These are phyloP conservation scores for Urosaurus nigricauda DNA, from an alignment of 2,797 vertebrate species.

Conservation along the genomic window DNA sequence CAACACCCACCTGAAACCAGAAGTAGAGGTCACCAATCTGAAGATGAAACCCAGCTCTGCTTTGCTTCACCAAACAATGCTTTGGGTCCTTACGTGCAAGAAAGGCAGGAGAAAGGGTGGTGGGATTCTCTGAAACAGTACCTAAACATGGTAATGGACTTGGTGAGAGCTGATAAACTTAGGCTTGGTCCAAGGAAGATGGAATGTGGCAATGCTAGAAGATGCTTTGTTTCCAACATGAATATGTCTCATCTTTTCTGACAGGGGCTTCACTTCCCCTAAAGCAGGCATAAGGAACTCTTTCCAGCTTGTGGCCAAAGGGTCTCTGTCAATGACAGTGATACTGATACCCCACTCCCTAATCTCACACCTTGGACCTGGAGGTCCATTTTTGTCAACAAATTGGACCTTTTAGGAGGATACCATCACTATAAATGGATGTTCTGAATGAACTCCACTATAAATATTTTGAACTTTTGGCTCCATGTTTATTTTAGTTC, in stretches of 20 bases:
- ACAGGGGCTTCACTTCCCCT: not conserved
- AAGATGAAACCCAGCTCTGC: not conserved
- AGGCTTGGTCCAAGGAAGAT: not conserved
- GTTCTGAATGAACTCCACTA: not conserved
- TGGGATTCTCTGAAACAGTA: not conserved
- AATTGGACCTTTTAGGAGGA: not conserved
- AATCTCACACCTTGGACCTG: not conserved
- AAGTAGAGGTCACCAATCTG: not conserved
- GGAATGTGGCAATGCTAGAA: not conserved
- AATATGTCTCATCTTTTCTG: not conserved
- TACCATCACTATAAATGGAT: not conserved
- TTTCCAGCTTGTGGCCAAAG: too few relatives aligned
- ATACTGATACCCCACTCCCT: not conserved
- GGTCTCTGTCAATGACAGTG: too few relatives aligned
- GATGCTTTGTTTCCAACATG: not conserved
- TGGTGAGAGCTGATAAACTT: not conserved
- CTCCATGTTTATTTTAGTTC: not conserved
- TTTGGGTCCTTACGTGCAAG: too few relatives aligned
- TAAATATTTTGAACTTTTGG: not conserved
- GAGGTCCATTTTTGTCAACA: not conserved
- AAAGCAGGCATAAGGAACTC: not conserved
- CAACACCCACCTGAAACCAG: not conserved
- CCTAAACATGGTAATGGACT: not conserved
- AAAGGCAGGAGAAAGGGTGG: too few relatives aligned
- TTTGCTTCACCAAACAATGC: too few relatives aligned